Evolutionary conservation across 2,797 vertebrate genomes (phyloP).

Genomic region (Myripristis jacobus): DNA sequence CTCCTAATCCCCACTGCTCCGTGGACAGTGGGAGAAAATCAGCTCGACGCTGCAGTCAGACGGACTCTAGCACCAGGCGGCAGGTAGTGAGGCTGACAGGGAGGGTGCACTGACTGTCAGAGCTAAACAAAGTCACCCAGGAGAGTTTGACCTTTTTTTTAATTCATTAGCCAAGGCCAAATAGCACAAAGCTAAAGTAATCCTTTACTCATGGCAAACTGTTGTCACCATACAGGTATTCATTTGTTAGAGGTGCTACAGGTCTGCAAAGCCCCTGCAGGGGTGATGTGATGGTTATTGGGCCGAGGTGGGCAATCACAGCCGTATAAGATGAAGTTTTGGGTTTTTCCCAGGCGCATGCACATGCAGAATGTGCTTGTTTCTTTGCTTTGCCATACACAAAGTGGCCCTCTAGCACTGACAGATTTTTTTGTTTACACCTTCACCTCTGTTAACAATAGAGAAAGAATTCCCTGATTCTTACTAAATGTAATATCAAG

Average conservation of each 20-base stretch:
- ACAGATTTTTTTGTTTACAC: conserved; percentile 18
- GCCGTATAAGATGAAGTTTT: not conserved
- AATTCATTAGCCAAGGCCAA: conserved; percentile 23
- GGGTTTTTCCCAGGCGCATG: too few species aligned
- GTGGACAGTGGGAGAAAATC: conserved; percentile 40
- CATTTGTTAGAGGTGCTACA: not conserved
- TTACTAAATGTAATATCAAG: too few species aligned
- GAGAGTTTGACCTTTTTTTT: conserved; percentile 18
- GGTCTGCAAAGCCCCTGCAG: not conserved
- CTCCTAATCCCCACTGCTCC: conserved; percentile 54
- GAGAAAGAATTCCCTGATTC: conserved; percentile 7
- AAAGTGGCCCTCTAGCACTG: not conserved
- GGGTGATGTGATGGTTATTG: not conserved
- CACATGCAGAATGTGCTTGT: not conserved
- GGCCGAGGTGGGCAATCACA: not conserved
- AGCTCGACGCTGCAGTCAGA: conserved; percentile 43
- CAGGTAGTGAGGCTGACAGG: conserved; percentile 23
- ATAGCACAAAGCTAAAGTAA: conserved; percentile 3
- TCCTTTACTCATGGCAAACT: not conserved
- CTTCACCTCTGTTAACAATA: conserved; percentile 11
- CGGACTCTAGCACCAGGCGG: not conserved
- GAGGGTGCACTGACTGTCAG: not conserved
- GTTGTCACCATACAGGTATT: conserved; percentile 18
- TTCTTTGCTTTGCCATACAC: not conserved
- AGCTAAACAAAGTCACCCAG: conserved; percentile 24